Evolutionary conservation across 2,888 invertebrate species (phyloP).

Genomic region (Scelioninae gen. 2): DNA sequence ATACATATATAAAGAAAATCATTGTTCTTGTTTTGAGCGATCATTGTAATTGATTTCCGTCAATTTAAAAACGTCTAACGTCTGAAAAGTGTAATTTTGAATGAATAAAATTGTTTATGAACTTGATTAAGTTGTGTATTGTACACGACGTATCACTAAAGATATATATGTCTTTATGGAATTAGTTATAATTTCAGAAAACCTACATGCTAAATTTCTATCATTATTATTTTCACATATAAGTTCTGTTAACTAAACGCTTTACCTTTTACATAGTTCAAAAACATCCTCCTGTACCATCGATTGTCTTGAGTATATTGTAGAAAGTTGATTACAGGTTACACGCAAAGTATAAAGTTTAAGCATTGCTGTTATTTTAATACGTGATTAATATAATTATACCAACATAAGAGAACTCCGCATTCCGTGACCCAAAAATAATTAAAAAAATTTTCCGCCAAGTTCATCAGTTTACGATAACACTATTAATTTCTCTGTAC

Average conservation of each 20-base stretch:
- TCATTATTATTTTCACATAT: slow-evolving; percentile 36
- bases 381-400: slow-evolving; percentile 40
- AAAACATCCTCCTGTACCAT: slow-evolving; percentile 30
- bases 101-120: no score
- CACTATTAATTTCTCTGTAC: neutral
- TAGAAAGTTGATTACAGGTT: slow-evolving; percentile 55
- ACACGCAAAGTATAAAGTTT: slow-evolving; percentile 35
- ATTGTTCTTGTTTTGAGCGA: no score
- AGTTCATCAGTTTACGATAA: neutral
- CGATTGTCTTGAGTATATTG: slow-evolving; percentile 43
- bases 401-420: slow-evolving; percentile 9
- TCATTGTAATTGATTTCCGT: no score
- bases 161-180: no score
- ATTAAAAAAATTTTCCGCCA: neutral
- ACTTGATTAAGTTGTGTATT: no score
- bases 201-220: slow-evolving; percentile 25
- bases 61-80: no score
- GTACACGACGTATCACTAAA: no score
- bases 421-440: slow-evolving; percentile 36
- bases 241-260: slow-evolving; percentile 19
- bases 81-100: no score
- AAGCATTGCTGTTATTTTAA: slow-evolving; percentile 40
- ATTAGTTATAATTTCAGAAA: slow-evolving; percentile 37
- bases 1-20: no score
- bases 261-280: slow-evolving; percentile 26